Conservation (phyloP, 2,797 vertebrate species). For the Gila robusta region DNA sequence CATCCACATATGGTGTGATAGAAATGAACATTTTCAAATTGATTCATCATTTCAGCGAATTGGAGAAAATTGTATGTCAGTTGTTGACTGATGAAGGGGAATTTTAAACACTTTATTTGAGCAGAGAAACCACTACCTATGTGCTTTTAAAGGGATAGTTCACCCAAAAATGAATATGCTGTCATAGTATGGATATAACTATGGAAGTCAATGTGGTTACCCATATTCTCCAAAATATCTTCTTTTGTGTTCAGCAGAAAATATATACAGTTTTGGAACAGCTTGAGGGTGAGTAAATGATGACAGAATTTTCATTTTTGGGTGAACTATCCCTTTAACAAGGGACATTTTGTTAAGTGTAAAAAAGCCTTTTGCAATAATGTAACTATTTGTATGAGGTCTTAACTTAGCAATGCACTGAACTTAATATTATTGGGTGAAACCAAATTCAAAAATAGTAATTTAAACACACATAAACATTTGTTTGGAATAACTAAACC, state of each 20-base stretch:
- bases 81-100: slow-evolving; percentile 30
- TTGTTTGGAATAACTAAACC: background rate
- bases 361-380: background rate
- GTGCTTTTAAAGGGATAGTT: background rate
- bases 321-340: background rate
- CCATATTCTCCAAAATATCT: background rate
- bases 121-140: background rate
- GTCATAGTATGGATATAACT: background rate
- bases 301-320: too few relatives aligned
- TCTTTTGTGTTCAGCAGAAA: background rate
- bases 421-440: background rate
- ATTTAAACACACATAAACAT: background rate
- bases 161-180: background rate
- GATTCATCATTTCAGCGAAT: slow-evolving; percentile 32
- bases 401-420: background rate
- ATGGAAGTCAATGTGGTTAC: background rate
- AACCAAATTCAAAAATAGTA: background rate
- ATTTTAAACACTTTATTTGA: slow-evolving; percentile 28
- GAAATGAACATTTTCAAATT: slow-evolving; percentile 32
- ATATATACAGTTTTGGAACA: too few relatives aligned
- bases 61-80: slow-evolving; percentile 5
- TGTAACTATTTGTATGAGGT: background rate
- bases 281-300: too few relatives aligned
- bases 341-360: background rate
- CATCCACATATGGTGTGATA: slow-evolving; percentile 39